Evolutionary conservation across 2,113 vertebrate genomes (phyloP), one percentile per base, ranked within the genome.

Genomic region (Platichthys stellatus): DNA sequence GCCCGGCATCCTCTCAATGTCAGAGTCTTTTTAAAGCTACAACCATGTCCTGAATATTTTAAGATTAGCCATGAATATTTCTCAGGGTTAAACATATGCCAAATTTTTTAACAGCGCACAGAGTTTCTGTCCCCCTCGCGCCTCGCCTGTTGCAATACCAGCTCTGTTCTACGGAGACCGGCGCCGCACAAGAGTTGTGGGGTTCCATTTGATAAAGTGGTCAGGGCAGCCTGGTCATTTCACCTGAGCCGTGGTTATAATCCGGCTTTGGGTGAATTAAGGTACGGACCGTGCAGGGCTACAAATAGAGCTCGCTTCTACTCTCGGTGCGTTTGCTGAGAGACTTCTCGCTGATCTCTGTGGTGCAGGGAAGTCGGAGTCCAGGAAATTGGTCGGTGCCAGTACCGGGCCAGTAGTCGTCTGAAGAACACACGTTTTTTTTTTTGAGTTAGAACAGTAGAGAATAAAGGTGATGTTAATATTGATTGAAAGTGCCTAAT

Each of bases 241-340:
- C 71, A 85, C 78, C 73, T 80, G 45, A 79, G 70, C 78, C 18
- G 11, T 38, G 8, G 21, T 63, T 73, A 35, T 73, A 89, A 81
- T 83, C 79, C 21, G 1, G 63, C 63, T 85, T 72, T 75, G 69
- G 61, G 68, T 70, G 79, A 84, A 85, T 82, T 72, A 76, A 54
- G 51, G 82, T 71, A 12, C 23, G 60, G 60, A 45, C 21, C 15
- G 18, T 51, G 47, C 17, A 17, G 53, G 40, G 51, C 51, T n/a
- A 54, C 51, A 54, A 83, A 74, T 38, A 23, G 63, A 81, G 62
- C 65, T 14, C 10, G 0, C 47, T 51, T 26, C 28, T 11, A 59
- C 2, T 51, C 72, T 71, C 31, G 64, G 51, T 45, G 63, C 18
- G 64, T 51, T 74, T 72, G 69, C 38, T 68, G 47, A 2, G 20